Percentiles rank a stretch among this genome's conserved stretches.
Conservation (phyloP, 2,797 vertebrate species). For the Alectoris magna region DNA sequence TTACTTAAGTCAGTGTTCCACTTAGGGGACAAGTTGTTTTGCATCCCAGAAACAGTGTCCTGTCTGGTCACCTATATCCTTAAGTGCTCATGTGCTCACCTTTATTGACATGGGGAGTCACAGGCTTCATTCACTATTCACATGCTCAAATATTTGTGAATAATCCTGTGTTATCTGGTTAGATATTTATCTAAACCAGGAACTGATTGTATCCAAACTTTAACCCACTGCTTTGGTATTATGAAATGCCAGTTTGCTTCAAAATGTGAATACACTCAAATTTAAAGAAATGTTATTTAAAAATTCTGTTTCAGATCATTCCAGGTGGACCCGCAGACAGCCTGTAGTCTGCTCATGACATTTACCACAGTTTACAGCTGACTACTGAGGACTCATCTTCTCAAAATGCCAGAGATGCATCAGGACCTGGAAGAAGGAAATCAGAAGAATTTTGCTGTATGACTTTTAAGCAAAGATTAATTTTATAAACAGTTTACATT, state of each 20-base stretch:
- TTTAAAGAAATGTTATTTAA: constrained; percentile 28
- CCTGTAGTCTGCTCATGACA: constrained; percentile 75
- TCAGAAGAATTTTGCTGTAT: constrained; percentile 1
- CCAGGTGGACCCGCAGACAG: constrained; percentile 68
- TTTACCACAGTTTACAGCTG: constrained; percentile 3
- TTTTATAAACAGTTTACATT: constrained; percentile 21
- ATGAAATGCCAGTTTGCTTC: constrained; percentile 46
- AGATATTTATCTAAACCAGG: constrained; percentile 54
- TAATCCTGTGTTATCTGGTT: constrained; percentile 58
- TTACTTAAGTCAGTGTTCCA: not conserved
- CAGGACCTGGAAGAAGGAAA: constrained; percentile 9
- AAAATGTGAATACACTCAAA: constrained; percentile 38
- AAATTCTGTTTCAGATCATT: constrained; percentile 74
- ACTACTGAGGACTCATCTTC: not conserved
- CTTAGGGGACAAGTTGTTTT: not conserved
- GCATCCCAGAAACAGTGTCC: not conserved
- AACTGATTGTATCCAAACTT: constrained; percentile 50
- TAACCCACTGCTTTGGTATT: constrained; percentile 58
- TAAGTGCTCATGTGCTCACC: not conserved
- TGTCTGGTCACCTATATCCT: not conserved
- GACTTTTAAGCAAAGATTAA: constrained; percentile 24
- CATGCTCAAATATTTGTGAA: constrained; percentile 66
- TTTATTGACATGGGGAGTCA: constrained; percentile 37
- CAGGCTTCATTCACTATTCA: constrained; percentile 41
- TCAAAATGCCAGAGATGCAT: not conserved